Percentiles rank a stretch among this genome's conserved stretches.
Evolutionary conservation across 2,113 vertebrate genomes (phyloP).

Genomic region (Semnornis frantzii): DNA sequence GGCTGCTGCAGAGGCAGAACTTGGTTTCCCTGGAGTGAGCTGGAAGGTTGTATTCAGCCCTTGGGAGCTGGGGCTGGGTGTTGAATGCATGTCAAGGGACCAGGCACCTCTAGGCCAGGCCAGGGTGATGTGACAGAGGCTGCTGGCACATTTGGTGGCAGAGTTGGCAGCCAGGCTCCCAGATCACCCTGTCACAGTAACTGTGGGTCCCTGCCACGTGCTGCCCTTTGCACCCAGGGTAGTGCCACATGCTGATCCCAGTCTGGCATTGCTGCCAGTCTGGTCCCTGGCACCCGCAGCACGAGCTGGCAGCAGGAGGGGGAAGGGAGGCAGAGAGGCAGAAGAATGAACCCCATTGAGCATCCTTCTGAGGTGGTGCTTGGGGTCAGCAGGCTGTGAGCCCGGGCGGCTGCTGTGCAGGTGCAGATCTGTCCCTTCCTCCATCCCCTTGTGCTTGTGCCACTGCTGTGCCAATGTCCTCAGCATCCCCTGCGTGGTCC

Average conservation of each 20-base stretch:
- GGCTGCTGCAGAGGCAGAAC: background rate
- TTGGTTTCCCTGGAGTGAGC: background rate
- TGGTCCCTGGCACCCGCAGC: background rate
- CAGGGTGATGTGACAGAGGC: background rate
- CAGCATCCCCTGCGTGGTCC: background rate
- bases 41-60: background rate
- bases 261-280: background rate
- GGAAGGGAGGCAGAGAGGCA: background rate
- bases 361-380: background rate
- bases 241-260: background rate
- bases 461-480: fast-evolving
- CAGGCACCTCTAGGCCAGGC: background rate
- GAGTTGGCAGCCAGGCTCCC: background rate
- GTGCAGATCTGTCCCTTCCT: background rate
- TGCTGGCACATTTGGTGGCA: fast-evolving
- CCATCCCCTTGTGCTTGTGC: background rate
- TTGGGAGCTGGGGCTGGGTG: background rate
- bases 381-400: background rate
- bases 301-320: fast-evolving
- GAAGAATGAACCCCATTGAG: constrained; percentile 39
- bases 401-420: background rate
- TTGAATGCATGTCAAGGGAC: background rate
- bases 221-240: background rate
- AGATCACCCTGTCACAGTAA: background rate
- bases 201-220: fast-evolving